phyloP scores from a whole-genome alignment of 1,140 invertebrate genomes.

The Drosophila murphyi region DNA sequence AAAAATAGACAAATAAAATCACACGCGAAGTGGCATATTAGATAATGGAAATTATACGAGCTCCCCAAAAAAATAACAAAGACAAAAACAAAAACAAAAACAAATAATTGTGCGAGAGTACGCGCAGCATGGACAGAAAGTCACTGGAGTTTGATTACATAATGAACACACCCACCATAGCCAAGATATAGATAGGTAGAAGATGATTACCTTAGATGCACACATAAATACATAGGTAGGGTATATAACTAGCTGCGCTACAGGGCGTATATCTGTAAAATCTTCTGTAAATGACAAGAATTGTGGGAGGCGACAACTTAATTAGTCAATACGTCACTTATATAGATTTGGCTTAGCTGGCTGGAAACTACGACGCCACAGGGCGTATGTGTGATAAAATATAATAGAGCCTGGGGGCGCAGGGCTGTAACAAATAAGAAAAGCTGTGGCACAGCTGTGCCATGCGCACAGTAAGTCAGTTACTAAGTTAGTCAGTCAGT shows the following conservation, averaged over 20 bases:
- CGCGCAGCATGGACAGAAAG: conserved; percentile 41
- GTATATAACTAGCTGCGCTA: conserved; percentile 8
- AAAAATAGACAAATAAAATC: conserved; percentile 37
- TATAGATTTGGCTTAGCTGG: neutral
- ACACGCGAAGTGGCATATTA: conserved; percentile 59
- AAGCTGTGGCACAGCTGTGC: conserved; percentile 31
- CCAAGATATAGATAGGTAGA: conserved; percentile 38
- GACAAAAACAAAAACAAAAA: conserved; percentile 61
- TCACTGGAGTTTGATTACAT: conserved; percentile 62
- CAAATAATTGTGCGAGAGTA: conserved; percentile 55
- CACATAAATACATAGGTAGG: conserved; percentile 31
- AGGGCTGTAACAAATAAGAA: conserved; percentile 19
- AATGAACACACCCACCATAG: conserved; percentile 54
- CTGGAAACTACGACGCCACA: conserved; percentile 1
- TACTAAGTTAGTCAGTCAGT: conserved; percentile 40
- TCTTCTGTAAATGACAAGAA: conserved; percentile 3
- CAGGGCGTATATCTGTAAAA: conserved; percentile 49
- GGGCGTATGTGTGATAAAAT: conserved; percentile 54
- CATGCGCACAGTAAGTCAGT: conserved; percentile 46
- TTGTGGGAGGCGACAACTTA: neutral
- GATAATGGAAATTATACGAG: conserved; percentile 67
- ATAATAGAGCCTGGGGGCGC: conserved; percentile 20
- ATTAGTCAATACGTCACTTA: neutral
- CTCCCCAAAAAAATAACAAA: conserved; percentile 31
- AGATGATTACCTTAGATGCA: conserved; percentile 28